Conservation (phyloP, 2,888 invertebrate genomes). For the Automeris io region DNA sequence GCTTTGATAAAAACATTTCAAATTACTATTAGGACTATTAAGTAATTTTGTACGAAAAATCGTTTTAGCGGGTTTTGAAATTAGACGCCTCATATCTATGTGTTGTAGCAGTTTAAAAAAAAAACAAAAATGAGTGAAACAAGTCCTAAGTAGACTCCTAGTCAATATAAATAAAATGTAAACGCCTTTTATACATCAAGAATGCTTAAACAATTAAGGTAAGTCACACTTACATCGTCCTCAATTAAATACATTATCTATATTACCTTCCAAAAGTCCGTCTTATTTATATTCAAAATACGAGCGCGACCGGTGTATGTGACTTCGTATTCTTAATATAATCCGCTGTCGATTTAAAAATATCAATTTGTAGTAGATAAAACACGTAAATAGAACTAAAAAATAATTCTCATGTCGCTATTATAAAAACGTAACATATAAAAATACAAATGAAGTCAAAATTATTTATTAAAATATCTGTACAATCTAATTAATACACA, state of each 20-base stretch:
- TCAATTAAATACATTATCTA: conserved; percentile 22
- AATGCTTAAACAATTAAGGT: conserved; percentile 16
- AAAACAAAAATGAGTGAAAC: too few relatives aligned
- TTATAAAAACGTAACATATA: not conserved
- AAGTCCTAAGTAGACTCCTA: too few relatives aligned
- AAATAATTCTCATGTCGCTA: conserved; percentile 19
- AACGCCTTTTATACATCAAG: not conserved
- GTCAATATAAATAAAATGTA: not conserved
- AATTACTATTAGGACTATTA: too few relatives aligned
- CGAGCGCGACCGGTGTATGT: conserved; percentile 37
- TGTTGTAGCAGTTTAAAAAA: too few relatives aligned
- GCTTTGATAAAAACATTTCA: too few relatives aligned
- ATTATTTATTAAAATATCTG: too few relatives aligned
- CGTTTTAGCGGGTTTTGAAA: too few relatives aligned
- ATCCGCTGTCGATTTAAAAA: conserved; percentile 57
- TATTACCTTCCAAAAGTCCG: conserved; percentile 33
- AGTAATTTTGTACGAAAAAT: too few relatives aligned
- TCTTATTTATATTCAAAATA: conserved; percentile 47
- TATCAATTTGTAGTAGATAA: conserved; percentile 65
- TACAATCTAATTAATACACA: too few relatives aligned
- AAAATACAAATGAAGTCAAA: too few relatives aligned
- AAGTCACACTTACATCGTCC: conserved; percentile 25
- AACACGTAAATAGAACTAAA: conserved; percentile 41
- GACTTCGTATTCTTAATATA: conserved; percentile 52
- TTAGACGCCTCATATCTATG: too few relatives aligned